A percentile compares a stretch with the other conserved stretches of the same genome.
Evolutionary conservation across 2,888 invertebrate genomes (phyloP).

Genomic region (Selenia dentaria): DNA sequence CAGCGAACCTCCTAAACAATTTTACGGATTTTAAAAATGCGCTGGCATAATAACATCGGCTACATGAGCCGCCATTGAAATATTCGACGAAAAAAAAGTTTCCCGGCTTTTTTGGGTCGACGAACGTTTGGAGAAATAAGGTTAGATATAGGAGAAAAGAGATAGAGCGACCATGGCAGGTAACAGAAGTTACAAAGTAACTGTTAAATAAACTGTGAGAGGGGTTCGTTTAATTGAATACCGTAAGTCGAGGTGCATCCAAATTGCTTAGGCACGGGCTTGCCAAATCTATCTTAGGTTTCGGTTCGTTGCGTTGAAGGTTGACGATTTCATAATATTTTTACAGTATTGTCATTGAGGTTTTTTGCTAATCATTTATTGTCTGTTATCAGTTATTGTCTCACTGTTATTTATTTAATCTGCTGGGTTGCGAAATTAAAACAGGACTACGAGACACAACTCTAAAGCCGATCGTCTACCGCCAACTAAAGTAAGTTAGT

Average conservation of each 20-base stretch:
- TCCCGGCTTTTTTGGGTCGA: constrained; percentile 32
- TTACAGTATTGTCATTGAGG: constrained; percentile 14
- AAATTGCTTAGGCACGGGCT: constrained; percentile 28
- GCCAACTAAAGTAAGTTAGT: no score
- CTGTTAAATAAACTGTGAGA: constrained; percentile 20
- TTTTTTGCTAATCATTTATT: constrained; percentile 7
- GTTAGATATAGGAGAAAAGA: constrained; percentile 4
- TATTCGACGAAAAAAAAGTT: constrained; percentile 14
- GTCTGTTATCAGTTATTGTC: no score
- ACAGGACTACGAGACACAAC: no score
- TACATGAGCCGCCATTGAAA: constrained; percentile 17
- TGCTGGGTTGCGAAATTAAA: no score
- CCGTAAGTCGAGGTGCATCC: constrained; percentile 26
- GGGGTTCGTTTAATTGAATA: constrained; percentile 31
- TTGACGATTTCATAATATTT: constrained; percentile 15
- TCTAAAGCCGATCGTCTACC: no score
- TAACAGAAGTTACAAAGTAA: constrained; percentile 37
- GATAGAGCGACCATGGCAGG: constrained; percentile 61
- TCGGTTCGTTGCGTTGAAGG: constrained; percentile 19
- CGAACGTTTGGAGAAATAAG: constrained; percentile 29
- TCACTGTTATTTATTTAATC: no score
- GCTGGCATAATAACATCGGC: constrained; percentile 5
- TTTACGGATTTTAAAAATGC: constrained; percentile 24
- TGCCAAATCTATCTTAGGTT: constrained; percentile 24
- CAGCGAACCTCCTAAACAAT: constrained; percentile 14